These are phyloP conservation scores for Anastrepha obliqua DNA, from an alignment of 1,140 invertebrate genomes.

Conservation along the genomic window DNA sequence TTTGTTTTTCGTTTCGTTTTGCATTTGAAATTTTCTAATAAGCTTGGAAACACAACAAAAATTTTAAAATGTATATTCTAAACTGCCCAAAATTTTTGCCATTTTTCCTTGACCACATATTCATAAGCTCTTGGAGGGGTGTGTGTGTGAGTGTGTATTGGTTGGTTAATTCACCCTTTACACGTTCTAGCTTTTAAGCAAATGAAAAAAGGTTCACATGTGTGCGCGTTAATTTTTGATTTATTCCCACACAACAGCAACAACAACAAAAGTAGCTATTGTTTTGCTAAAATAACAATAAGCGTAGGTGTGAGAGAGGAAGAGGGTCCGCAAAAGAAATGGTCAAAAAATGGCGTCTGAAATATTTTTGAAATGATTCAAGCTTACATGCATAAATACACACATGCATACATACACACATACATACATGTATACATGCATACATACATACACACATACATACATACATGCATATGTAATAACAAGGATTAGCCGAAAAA, in stretches of 20 bases:
- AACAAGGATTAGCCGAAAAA: slow-evolving; percentile 74
- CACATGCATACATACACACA: too few species aligned
- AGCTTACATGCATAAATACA: slow-evolving; percentile 51
- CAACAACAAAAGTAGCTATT: slow-evolving; percentile 13
- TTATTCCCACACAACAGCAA: slow-evolving; percentile 62
- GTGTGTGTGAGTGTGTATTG: slow-evolving; percentile 32
- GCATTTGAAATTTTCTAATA: slow-evolving; percentile 48
- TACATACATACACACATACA: slow-evolving; percentile 62
- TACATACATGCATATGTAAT: slow-evolving; percentile 65
- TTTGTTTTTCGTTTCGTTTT: not conserved
- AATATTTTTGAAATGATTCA: slow-evolving; percentile 30
- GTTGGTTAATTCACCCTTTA: not conserved
- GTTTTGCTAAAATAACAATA: slow-evolving; percentile 17
- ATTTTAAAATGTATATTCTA: slow-evolving; percentile 33
- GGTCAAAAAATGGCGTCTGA: slow-evolving; percentile 43
- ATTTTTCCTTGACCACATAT: slow-evolving; percentile 40
- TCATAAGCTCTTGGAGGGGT: not conserved
- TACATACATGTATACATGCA: slow-evolving; percentile 42
- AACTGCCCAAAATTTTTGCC: not conserved
- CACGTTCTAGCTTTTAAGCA: not conserved
- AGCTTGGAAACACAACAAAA: slow-evolving; percentile 14
- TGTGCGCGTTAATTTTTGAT: slow-evolving; percentile 71
- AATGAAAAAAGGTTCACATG: slow-evolving; percentile 56
- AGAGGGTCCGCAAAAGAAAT: slow-evolving; percentile 21
- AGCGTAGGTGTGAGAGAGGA: not conserved